Evolutionary conservation across 2,888 invertebrate species (phyloP), one percentile per base, ranked within the genome.

Genomic region (Netelia fuscicornis): DNA sequence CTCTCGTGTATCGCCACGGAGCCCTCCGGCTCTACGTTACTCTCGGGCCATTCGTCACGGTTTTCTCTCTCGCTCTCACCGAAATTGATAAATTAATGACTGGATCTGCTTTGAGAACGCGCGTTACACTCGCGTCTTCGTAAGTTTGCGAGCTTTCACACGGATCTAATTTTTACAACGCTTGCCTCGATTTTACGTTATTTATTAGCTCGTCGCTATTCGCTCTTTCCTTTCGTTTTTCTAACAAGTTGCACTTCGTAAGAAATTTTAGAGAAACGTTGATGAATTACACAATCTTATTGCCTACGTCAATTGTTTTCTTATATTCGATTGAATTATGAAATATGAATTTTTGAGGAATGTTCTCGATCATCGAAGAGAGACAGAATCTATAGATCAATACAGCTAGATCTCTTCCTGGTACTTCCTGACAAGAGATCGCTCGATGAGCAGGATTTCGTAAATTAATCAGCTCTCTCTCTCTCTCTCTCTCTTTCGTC

Each of bases 51-150:
- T 76, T 80, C 81, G 71, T 79, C 72, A 75, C 78, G 42, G 56
- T 42, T 23, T 25, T 56, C 62, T 37, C 44, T 60, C 74, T 76
- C 75, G 72, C 68, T 75, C 70, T 67, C 25, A 10, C 64, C 80
- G 37, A 71, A 84, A 80, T 84, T 79, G 64, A 75, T 80, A 65
- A 76, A 83, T 79, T 70, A 70, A 83, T 79, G 74, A 75, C 67
- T 17, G 58, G n/a, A 48, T 42, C 76, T 81, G 74, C 83, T 81
- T 85, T 80, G 42, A 70, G 44, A 70, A 75, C 42, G 42, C 10
- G 37, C 64, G 71, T 52, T 13, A 87, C 86, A 83, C 86, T 83
- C 85, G 88, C 89, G 83, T 85, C 13, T 56, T n/a, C 56, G 25
- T 56, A 5, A 20, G 54, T 20, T 42, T 13, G 5, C 37, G 13